Conservation (phyloP, 2,888 invertebrate species). For the Drosophila stalkeri region DNA sequence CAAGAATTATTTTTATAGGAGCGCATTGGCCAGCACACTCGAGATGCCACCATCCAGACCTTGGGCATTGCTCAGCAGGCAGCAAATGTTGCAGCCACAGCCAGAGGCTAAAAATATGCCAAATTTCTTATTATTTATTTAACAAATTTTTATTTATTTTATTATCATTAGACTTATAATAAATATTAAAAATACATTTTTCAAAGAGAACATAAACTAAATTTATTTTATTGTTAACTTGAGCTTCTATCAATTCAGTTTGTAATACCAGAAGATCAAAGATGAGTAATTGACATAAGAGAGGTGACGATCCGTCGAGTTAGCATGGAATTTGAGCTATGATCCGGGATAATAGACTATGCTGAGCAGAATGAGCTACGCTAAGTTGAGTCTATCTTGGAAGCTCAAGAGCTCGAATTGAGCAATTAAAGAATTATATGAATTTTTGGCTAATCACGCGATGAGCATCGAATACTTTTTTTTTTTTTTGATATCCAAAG, state of each 20-base stretch:
- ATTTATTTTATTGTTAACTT: not conserved
- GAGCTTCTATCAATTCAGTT: not conserved
- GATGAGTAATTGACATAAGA: too few relatives aligned
- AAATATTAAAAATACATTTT: not conserved
- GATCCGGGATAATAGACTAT: too few relatives aligned
- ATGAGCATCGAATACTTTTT: too few relatives aligned
- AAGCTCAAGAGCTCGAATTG: too few relatives aligned
- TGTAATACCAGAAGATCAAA: too few relatives aligned
- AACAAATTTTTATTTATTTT: slow-evolving; percentile 17
- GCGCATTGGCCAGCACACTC: slow-evolving; percentile 72
- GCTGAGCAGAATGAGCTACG: too few relatives aligned
- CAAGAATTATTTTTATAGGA: slow-evolving; percentile 53
- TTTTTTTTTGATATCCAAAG: too few relatives aligned
- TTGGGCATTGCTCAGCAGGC: slow-evolving; percentile 74
- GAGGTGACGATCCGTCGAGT: too few relatives aligned
- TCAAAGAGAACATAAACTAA: not conserved
- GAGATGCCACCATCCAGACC: slow-evolving; percentile 74
- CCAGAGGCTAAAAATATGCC: slow-evolving; percentile 35
- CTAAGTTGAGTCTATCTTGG: too few relatives aligned
- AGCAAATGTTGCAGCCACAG: slow-evolving; percentile 74
- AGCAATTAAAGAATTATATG: too few relatives aligned
- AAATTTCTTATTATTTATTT: not conserved
- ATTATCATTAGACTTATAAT: not conserved
- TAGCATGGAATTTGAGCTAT: too few relatives aligned
- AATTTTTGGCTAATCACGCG: too few relatives aligned